Percentiles rank a stretch among this genome's conserved stretches.
Evolutionary conservation across 35 echinoderm and acorn worm genomes (phyloP).

Genomic region (Hemicentrotus pulcherrimus): DNA sequence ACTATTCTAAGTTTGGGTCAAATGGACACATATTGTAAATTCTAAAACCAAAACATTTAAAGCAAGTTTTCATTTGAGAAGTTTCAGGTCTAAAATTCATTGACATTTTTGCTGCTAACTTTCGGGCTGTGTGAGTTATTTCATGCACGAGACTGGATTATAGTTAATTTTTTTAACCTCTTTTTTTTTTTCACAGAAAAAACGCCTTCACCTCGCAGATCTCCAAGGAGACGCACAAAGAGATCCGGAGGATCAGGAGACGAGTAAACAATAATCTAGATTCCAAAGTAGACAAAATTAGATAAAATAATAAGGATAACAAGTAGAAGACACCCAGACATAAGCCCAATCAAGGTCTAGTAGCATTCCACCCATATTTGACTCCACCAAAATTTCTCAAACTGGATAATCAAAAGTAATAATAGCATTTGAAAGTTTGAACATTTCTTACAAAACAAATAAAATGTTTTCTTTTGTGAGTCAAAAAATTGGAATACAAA

Average conservation of each 20-base stretch:
- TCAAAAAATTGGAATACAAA: not conserved
- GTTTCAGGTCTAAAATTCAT: too few species aligned
- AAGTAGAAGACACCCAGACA: too few species aligned
- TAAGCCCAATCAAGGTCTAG: not conserved
- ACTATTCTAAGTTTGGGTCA: too few species aligned
- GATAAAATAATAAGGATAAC: not conserved
- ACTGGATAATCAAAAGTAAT: not conserved
- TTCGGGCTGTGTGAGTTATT: too few species aligned
- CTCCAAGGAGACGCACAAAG: slow-evolving; percentile 85
- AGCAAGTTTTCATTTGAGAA: too few species aligned
- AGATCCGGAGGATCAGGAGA: slow-evolving; percentile 90
- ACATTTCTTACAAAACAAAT: not conserved
- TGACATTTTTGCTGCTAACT: too few species aligned
- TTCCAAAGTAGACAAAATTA: not conserved
- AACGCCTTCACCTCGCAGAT: slow-evolving; percentile 93
- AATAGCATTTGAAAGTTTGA: slow-evolving; percentile 12
- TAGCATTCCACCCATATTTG: slow-evolving; percentile 22
- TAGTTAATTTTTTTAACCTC: too few species aligned
- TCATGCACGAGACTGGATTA: too few species aligned
- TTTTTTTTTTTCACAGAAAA: slow-evolving; percentile 85
- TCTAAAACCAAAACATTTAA: too few species aligned
- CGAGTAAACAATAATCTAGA: slow-evolving; percentile 63
- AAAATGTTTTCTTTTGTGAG: not conserved
- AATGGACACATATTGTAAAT: too few species aligned
- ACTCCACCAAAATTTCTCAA: not conserved